These are phyloP conservation scores for Balaeniceps rex DNA, from an alignment of 2,113 vertebrate genomes.

Conservation along the genomic window DNA sequence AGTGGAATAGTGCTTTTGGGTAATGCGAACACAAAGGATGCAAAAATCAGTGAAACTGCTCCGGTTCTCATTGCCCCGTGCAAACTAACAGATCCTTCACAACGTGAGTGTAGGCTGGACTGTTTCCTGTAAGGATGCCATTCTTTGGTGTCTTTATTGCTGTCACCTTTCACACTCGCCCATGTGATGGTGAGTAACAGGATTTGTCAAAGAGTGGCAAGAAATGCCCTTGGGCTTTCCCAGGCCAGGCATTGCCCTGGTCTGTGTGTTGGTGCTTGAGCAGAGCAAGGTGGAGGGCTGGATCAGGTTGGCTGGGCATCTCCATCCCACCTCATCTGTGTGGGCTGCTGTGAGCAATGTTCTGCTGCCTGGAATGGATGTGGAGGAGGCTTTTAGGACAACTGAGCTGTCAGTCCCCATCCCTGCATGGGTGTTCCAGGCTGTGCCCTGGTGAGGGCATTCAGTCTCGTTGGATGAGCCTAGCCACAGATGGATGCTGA, in stretches of 20 bases:
- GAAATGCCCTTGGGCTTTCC: background rate
- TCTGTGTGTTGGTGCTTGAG: background rate
- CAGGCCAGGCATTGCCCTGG: background rate
- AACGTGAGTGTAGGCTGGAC: background rate
- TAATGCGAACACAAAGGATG: background rate
- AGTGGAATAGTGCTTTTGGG: background rate
- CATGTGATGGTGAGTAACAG: fast-evolving
- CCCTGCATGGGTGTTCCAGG: background rate
- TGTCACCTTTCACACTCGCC: background rate
- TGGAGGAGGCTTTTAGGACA: background rate
- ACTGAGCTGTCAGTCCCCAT: background rate
- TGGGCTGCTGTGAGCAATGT: background rate
- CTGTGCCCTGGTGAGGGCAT: background rate
- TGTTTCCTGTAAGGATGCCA: fast-evolving
- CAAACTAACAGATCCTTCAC: background rate
- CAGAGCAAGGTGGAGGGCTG: background rate
- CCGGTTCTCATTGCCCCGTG: background rate
- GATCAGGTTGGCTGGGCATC: background rate
- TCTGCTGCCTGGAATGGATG: background rate
- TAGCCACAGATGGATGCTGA: background rate
- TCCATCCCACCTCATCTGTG: background rate
- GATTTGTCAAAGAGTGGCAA: background rate
- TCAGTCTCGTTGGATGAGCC: background rate
- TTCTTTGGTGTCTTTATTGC: background rate
- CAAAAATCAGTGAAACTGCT: background rate